A percentile compares a stretch with the other conserved stretches of the same genome.
Conservation (phyloP, 2,888 invertebrate species). For the Sericinus montela region DNA sequence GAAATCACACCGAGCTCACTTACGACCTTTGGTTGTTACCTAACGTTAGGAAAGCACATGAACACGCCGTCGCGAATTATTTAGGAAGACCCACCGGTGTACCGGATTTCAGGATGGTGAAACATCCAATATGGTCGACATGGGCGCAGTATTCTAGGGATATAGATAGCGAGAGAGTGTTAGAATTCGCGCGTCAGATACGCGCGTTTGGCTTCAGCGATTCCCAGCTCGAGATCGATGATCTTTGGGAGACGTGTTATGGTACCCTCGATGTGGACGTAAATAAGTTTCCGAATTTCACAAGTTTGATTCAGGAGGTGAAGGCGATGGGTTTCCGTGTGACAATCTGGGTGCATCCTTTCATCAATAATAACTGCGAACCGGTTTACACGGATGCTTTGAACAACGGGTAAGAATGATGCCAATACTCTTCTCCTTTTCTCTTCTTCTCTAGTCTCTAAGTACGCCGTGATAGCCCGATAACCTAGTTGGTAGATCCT, state of each 20-base stretch:
- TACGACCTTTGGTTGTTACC: constrained; percentile 81
- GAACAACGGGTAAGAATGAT: constrained; percentile 64
- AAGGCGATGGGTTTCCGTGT: constrained; percentile 84
- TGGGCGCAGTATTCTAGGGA: constrained; percentile 86
- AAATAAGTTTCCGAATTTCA: constrained; percentile 84
- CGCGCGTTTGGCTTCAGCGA: constrained; percentile 80
- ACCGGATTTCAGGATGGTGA: constrained; percentile 84
- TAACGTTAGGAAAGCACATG: constrained; percentile 81
- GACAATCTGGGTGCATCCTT: constrained; percentile 93
- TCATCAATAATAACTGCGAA: constrained; percentile 86
- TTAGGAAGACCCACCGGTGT: constrained; percentile 81
- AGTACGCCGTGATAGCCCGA: too few species aligned
- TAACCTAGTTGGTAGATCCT: too few species aligned
- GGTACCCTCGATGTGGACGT: constrained; percentile 87
- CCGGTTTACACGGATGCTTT: constrained; percentile 79
- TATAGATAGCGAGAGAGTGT: constrained; percentile 81
- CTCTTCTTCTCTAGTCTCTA: too few species aligned
- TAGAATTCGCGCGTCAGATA: constrained; percentile 84
- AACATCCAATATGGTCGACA: constrained; percentile 93
- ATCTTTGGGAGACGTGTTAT: constrained; percentile 92
- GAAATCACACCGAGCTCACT: constrained; percentile 59
- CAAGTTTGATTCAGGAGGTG: constrained; percentile 77
- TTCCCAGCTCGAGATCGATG: constrained; percentile 92
- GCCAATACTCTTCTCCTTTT: too few species aligned
- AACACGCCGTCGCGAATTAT: constrained; percentile 79